Conservation (phyloP, 2,797 vertebrate species). For the Lophius americanus region DNA sequence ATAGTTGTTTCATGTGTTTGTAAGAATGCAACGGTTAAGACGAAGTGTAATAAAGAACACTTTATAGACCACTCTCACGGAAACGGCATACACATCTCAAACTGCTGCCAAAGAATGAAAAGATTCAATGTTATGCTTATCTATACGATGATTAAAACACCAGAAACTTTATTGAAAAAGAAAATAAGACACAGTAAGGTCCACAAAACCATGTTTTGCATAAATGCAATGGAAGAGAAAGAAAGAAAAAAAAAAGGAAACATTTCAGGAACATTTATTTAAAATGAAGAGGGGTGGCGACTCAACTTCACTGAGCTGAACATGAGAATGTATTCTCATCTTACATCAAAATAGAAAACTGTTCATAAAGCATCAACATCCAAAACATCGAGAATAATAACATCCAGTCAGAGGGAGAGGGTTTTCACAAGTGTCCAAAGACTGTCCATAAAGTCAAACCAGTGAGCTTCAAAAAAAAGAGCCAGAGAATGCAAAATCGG, state of each 20-base stretch:
- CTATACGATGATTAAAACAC: constrained; percentile 72
- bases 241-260: constrained; percentile 21
- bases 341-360: constrained; percentile 63
- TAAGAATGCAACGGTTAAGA: no score
- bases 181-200: constrained; percentile 44
- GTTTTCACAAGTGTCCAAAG: constrained; percentile 4
- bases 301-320: constrained; percentile 46
- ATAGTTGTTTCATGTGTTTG: no score
- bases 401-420: constrained; percentile 3
- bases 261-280: constrained; percentile 33
- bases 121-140: constrained; percentile 52
- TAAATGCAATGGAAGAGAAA: constrained; percentile 60
- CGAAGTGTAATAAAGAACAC: no score
- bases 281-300: constrained; percentile 43
- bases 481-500: no score
- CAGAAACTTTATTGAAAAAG: constrained; percentile 80
- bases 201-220: constrained; percentile 43
- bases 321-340: constrained; percentile 18
- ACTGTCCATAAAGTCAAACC: no score
- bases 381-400: constrained; percentile 26
- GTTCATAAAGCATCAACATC: constrained; percentile 52
- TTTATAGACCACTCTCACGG: no score
- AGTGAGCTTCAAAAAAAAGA: no score
- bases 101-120: background rate
- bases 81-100: no score